Percentiles rank a stretch among this genome's conserved stretches.
Conservation (phyloP, 2,797 vertebrate species). For the Limnodromus scolopaceus region DNA sequence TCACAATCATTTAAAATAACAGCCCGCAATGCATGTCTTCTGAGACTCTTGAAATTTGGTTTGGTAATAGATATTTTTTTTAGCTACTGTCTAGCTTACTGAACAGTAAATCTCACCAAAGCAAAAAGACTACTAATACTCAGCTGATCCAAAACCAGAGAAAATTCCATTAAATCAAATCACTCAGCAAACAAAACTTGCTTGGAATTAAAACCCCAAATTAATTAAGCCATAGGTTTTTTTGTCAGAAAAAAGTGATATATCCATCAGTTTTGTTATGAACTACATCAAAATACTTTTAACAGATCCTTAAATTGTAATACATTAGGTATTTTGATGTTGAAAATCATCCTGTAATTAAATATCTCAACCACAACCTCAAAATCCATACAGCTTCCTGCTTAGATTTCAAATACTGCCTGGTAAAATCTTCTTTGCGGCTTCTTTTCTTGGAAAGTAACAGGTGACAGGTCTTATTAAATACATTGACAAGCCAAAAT, state of each 20-base stretch:
- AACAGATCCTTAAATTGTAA: neutral
- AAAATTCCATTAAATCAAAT: neutral
- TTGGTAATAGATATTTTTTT: neutral
- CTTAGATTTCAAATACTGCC: neutral
- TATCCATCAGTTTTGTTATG: neutral
- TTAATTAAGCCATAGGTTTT: neutral
- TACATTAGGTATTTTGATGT: neutral
- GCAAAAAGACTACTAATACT: neutral
- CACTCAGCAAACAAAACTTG: neutral
- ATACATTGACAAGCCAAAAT: neutral
- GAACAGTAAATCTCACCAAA: neutral
- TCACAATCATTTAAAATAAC: neutral
- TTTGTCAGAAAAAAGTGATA: neutral
- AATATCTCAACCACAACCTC: neutral
- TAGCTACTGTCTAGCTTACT: neutral
- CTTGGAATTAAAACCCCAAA: neutral
- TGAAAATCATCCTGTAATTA: neutral
- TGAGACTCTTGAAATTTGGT: neutral
- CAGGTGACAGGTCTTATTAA: neutral
- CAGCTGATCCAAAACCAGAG: neutral
- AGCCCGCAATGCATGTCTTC: rapidly evolving
- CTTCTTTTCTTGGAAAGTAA: neutral
- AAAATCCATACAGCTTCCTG: neutral
- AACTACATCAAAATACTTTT: neutral
- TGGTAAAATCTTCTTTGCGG: neutral